These are phyloP conservation scores for Mus caroli DNA, from an alignment of 2,797 vertebrate genomes.

Conservation along the genomic window DNA sequence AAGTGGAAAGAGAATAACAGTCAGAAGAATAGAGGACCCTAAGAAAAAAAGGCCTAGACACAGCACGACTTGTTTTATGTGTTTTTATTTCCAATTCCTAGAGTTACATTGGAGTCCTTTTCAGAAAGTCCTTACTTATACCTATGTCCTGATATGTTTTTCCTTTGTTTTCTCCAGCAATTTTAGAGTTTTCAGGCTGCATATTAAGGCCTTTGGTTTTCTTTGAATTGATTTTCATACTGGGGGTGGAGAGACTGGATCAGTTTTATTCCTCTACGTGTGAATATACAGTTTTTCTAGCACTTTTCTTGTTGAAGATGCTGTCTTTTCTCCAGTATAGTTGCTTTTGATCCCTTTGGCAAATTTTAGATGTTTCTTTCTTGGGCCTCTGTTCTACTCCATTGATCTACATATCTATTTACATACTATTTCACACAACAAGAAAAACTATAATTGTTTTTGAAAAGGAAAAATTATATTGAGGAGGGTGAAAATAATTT, in stretches of 20 bases:
- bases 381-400: no score
- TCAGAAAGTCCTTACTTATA: no score
- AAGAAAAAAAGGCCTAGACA: no score
- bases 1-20: no score
- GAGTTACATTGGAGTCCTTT: no score
- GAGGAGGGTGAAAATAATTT: constrained; percentile 8
- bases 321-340: not conserved
- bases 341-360: not conserved
- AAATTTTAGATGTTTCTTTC: not conserved
- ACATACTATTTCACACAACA: constrained; percentile 3
- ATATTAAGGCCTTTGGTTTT: not conserved
- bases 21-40: no score
- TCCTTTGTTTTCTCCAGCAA: not conserved
- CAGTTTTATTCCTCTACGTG: not conserved
- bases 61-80: no score
- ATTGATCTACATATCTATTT: not conserved
- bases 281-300: not conserved
- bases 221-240: not conserved
- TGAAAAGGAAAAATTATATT: not conserved
- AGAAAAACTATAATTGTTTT: not conserved
- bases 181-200: not conserved
- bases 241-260: not conserved
- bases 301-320: not conserved
- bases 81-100: no score
- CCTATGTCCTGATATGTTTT: no score